Evolutionary conservation across 2,888 invertebrate species (phyloP).

Genomic region (Horisme vitalbata): DNA sequence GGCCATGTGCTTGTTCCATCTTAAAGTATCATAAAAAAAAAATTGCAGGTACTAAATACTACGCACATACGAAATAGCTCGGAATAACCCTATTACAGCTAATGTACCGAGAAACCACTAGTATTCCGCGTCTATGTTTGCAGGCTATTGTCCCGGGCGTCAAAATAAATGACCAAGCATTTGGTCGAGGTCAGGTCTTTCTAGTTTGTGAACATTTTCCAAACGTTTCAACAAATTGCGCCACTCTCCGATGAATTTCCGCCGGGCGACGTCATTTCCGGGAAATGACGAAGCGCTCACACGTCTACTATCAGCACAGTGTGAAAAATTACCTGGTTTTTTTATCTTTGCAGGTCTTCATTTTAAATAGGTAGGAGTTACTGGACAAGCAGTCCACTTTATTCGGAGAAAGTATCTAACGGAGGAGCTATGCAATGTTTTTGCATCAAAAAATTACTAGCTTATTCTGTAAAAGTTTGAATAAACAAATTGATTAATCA

Average conservation of each 20-base stretch:
- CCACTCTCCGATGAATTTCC: slow-evolving; percentile 68
- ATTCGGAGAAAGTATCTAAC: no score
- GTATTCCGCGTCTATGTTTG: slow-evolving; percentile 10
- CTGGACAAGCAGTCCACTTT: no score
- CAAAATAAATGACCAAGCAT: slow-evolving; percentile 23
- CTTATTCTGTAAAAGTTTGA: no score
- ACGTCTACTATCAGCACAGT: slow-evolving; percentile 35
- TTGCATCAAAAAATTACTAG: no score
- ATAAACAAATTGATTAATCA: no score
- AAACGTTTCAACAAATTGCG: slow-evolving; percentile 60
- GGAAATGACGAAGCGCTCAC: slow-evolving; percentile 59
- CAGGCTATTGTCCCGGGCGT: slow-evolving; percentile 18
- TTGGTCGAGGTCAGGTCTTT: slow-evolving; percentile 37
- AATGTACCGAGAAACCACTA: slow-evolving; percentile 10
- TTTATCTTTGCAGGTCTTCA: no score
- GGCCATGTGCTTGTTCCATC: no score
- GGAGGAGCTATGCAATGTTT: no score
- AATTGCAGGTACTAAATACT: neutral
- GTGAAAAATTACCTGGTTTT: no score
- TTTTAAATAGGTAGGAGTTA: no score
- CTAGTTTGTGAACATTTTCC: slow-evolving; percentile 65
- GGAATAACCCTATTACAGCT: slow-evolving; percentile 9
- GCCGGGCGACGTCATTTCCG: slow-evolving; percentile 62
- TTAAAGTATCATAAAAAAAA: no score
- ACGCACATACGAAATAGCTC: neutral